Base-by-base conservation (phyloP, 2,797 vertebrate species). In the Danio kyathit region DNA sequence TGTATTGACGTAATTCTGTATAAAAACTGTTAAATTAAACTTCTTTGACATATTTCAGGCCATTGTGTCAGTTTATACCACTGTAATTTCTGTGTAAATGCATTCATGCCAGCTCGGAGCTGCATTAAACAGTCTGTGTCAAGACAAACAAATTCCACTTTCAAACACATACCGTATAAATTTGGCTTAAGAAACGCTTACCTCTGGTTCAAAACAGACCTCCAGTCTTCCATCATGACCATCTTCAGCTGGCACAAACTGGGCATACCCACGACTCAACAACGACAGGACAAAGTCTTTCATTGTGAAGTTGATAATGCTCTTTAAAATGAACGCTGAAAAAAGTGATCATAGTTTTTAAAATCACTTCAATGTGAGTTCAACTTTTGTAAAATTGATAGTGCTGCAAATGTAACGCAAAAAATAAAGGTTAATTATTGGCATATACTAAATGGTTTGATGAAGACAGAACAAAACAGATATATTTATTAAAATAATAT, bases 201-300 rank as follows among this genome's bases (percentile, higher is more conserved):
- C 92, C 92, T 96, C 90, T 9, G 92, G 93, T 85, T 97, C 93
- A 80, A 94, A 92, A 88, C 87, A 93, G 82, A 95, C 91, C 74
- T 95, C 91, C 81, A 95, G 46, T 63, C 94, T 93, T 83, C 94
- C 90, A 61, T 93, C 89, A 13, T 89, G 85, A 66, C 83, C 87
- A 83, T 88, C 89, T 59, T 89, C 76, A 79, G 88, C 82, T 56
- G 86, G 90, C 60, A 94, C 86, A 73, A 92, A 63, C 59, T 91
- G 90, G 41, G 90, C 94, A 19, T 88, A 94, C 6, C 94, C 92
- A 40, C 93, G 90, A 88, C 91, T 97, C 89, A 97, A 86, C 44
- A 93, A 82, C 29, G 95, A 96, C 41, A 96, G 89, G 49, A 87
- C 21, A 83, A 91, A 75, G 86, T 92, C 91, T 86, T 92, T 93